Percentiles rank a stretch among this genome's conserved stretches.
phyloP scores from a whole-genome alignment of 2,113 vertebrate genomes.

The Machaerirhynchus nigripectus region DNA sequence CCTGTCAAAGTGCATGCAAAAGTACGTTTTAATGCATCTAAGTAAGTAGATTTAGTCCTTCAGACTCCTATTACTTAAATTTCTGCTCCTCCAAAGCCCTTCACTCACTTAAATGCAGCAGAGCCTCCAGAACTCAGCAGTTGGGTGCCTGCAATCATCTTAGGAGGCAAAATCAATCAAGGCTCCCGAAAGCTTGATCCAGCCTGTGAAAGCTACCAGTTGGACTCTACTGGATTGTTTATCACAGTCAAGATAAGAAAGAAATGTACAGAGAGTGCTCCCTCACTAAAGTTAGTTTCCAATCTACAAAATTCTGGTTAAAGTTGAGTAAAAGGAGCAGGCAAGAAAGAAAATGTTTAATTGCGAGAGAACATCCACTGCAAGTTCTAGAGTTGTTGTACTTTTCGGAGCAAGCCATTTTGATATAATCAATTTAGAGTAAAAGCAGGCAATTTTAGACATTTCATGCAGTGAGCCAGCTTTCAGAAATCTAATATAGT shows the following conservation, averaged over 20 bases:
- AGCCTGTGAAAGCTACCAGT: not conserved
- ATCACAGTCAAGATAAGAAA: not conserved
- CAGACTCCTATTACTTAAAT: not conserved
- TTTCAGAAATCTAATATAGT: conserved; percentile 51
- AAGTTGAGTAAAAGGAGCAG: not conserved
- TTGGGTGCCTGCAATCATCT: not conserved
- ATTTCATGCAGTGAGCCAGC: not conserved
- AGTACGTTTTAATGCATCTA: not conserved
- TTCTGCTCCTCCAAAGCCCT: not conserved
- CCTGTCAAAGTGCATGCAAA: not conserved
- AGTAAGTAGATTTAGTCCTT: not conserved
- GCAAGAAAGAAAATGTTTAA: not conserved
- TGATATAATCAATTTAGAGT: conserved; percentile 19
- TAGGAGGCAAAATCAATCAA: not conserved
- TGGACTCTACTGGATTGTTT: not conserved
- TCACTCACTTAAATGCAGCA: not conserved
- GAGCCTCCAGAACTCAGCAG: not conserved
- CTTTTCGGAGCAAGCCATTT: conserved; percentile 2
- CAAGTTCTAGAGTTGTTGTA: not conserved
- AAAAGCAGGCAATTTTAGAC: conserved; percentile 15
- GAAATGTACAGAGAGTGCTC: not conserved
- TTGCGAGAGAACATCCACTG: not conserved
- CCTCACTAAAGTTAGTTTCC: not conserved
- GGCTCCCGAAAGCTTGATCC: not conserved
- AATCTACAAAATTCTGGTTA: not conserved